Evolutionary conservation across 92 coral and sea anemone genomes (phyloP).

Genomic region (Phymanthus crucifer): DNA sequence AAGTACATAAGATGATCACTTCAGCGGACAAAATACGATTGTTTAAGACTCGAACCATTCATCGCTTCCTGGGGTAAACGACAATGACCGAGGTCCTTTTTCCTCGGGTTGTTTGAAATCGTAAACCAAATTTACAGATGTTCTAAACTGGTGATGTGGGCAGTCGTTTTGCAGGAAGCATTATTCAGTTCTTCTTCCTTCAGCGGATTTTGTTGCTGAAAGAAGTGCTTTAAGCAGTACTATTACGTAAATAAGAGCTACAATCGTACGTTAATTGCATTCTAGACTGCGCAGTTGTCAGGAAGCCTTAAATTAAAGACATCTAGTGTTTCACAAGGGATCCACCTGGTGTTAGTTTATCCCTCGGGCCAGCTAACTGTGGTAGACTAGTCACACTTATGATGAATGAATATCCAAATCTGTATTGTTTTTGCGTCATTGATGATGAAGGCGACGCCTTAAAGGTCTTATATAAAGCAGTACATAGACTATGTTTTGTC

Average conservation of each 20-base stretch:
- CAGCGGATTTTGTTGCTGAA: neutral
- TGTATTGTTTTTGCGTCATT: neutral
- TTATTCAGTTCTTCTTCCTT: neutral
- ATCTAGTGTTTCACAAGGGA: neutral
- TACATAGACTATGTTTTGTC: neutral
- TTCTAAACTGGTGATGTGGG: neutral
- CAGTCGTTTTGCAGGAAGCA: neutral
- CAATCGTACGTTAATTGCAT: constrained; percentile 3
- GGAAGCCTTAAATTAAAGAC: constrained; percentile 1
- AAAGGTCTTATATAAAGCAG: neutral
- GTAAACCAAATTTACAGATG: neutral
- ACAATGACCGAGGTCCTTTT: neutral
- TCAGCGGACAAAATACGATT: neutral
- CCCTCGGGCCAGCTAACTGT: neutral
- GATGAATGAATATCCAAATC: constrained; percentile 2
- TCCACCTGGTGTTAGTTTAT: neutral
- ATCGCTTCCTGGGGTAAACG: neutral
- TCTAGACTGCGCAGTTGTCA: neutral
- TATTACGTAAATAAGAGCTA: neutral
- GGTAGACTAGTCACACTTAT: neutral
- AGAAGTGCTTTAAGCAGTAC: neutral
- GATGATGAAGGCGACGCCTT: neutral
- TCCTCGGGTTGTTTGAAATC: constrained; percentile 6
- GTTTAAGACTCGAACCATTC: neutral
- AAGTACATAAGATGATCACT: neutral